Conservation (phyloP, 2,888 invertebrate genomes). For the Polymixis lichenea region DNA sequence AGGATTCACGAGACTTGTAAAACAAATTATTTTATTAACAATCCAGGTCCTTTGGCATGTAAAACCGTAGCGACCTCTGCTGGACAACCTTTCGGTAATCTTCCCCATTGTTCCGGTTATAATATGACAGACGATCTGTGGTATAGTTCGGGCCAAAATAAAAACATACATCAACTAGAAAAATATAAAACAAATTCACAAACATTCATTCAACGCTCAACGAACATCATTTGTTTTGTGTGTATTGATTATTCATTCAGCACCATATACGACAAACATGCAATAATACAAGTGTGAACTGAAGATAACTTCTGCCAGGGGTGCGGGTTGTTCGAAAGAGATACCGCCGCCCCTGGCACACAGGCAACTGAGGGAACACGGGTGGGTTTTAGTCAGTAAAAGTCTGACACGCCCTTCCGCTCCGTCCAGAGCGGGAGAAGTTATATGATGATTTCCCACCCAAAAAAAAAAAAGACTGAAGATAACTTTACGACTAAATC, state of each 20-base stretch:
- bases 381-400: too few relatives aligned
- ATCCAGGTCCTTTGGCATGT: background rate
- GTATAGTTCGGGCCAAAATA: background rate
- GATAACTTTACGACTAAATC: background rate
- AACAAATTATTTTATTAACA: background rate
- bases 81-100: background rate
- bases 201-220: background rate
- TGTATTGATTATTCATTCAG: background rate
- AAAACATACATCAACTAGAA: conserved; percentile 33
- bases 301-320: background rate
- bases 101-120: background rate
- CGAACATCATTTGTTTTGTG: background rate
- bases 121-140: background rate
- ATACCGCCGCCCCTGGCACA: too few relatives aligned
- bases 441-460: too few relatives aligned
- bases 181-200: conserved; percentile 36
- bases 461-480: too few relatives aligned
- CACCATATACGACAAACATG: background rate
- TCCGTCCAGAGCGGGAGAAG: too few relatives aligned
- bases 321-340: too few relatives aligned
- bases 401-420: too few relatives aligned
- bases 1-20: too few relatives aligned
- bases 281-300: background rate
- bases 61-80: background rate
- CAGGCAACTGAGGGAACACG: too few relatives aligned